phyloP scores from a whole-genome alignment of 2,113 vertebrate species.

The Galbula dea region DNA sequence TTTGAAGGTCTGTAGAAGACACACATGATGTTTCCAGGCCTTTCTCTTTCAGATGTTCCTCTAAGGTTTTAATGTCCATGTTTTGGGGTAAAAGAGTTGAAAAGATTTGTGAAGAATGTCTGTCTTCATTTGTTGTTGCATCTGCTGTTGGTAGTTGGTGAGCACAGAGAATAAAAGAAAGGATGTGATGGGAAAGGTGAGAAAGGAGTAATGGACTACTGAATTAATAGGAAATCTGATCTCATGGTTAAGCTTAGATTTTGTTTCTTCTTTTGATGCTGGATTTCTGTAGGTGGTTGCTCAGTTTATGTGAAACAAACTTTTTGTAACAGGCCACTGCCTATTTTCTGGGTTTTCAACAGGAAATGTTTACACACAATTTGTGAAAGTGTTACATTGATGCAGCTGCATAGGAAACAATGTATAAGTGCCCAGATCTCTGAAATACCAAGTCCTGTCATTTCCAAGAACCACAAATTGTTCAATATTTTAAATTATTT shows the following conservation, averaged over 20 bases:
- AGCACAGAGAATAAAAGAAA: neutral
- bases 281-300: neutral
- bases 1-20: neutral
- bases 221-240: too few relatives aligned
- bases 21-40: neutral
- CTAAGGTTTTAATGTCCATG: neutral
- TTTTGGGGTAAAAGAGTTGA: neutral
- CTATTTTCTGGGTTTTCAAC: neutral
- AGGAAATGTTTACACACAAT: neutral
- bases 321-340: neutral
- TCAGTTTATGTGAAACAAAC: neutral
- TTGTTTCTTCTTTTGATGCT: neutral
- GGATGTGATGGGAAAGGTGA: neutral
- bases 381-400: neutral
- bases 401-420: neutral
- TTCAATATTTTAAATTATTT: neutral
- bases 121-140: neutral
- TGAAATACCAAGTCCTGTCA: neutral
- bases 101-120: neutral
- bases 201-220: neutral
- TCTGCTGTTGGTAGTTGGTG: neutral
- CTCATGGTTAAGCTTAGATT: neutral
- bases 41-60: neutral
- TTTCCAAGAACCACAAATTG: neutral
- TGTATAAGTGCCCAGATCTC: neutral